Evolutionary conservation across 2,888 invertebrate genomes (phyloP), one percentile per base, ranked within the genome.

Genomic region (Nineta flava): DNA sequence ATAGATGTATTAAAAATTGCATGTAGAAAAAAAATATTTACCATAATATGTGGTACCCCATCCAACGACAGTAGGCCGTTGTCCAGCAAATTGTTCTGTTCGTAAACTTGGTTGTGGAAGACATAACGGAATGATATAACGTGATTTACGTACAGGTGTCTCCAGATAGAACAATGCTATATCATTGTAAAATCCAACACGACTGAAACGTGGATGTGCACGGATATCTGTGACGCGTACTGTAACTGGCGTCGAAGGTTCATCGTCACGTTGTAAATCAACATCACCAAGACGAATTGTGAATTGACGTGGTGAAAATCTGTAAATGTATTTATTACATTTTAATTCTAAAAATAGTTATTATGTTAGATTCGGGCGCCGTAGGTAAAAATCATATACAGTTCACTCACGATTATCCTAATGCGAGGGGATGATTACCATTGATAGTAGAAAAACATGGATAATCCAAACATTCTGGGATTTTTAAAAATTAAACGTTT

Each of bases 161-260:
- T 77, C 80, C 21, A 91, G 65, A 54, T 83, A 80, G 42, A 91
- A 68, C n/a, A 91, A 65, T 1, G 94, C 95, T 52, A 96, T 87
- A 62, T 95, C 95, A 57, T 95, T 94, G 65, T 91, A 93, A 65
- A 87, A 93, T n/a, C 92, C 92, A 51, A 88, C 83, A 48, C 91
- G 74, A 9, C 85, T 87, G 70, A 93, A 93, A 60, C 85, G 70
- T 16, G 85, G 82, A 67, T 93, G 93, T 0, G 88, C 86, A 38
- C 80, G 74, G 21, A 91, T 85, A 53, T 83, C 83, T 13, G 76
- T 73, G 16, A 91, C 90, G 4, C 79, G 73, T 60, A 84, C 79
- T 1, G 87, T 87, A 48, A 84, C 81, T 0, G 90, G 90, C 0
- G 81, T 76, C 0, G 90, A 88, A 0, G 87, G 87, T 61, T 91